Conservation (phyloP, 2,888 invertebrate species). For the Andrena praecox region DNA sequence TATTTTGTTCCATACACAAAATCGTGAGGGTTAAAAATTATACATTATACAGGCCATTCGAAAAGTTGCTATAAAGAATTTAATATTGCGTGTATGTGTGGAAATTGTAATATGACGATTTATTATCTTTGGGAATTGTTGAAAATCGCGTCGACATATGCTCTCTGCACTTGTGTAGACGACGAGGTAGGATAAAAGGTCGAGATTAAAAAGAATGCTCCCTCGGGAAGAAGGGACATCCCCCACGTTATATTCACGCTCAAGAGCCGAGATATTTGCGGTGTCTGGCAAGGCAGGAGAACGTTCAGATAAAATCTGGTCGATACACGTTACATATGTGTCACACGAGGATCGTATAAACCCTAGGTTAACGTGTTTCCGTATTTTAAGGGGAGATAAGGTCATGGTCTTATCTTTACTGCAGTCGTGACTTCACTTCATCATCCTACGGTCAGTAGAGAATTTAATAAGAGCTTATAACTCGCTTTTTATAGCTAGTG, state of each 20-base stretch:
- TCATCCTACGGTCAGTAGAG: not conserved
- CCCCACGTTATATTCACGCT: constrained; percentile 19
- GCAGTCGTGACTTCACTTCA: not conserved
- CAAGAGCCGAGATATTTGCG: constrained; percentile 48
- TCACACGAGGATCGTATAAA: constrained; percentile 19
- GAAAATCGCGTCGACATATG: constrained; percentile 11
- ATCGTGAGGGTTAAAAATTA: too few relatives aligned
- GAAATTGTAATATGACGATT: not conserved
- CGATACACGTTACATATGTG: constrained; percentile 47
- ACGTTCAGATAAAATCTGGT: constrained; percentile 36
- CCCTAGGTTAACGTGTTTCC: constrained; percentile 36
- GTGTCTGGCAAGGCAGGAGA: not conserved
- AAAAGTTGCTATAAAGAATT: too few relatives aligned
- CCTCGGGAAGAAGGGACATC: constrained; percentile 27
- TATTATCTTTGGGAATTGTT: not conserved
- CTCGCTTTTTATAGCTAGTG: not conserved
- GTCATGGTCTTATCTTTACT: constrained; percentile 27
- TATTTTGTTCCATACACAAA: too few relatives aligned
- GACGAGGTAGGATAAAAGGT: constrained; percentile 22
- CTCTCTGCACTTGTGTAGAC: not conserved
- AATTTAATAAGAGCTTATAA: not conserved
- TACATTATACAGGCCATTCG: too few relatives aligned
- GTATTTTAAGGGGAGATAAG: constrained; percentile 45
- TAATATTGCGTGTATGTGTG: not conserved
- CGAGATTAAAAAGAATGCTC: constrained; percentile 39